Percentiles rank a stretch among this genome's conserved stretches.
These are phyloP conservation scores for Nemopilema nomurai DNA, from an alignment of 30 jellyfish, hydroid and myxozoan genomes.

Conservation along the genomic window DNA sequence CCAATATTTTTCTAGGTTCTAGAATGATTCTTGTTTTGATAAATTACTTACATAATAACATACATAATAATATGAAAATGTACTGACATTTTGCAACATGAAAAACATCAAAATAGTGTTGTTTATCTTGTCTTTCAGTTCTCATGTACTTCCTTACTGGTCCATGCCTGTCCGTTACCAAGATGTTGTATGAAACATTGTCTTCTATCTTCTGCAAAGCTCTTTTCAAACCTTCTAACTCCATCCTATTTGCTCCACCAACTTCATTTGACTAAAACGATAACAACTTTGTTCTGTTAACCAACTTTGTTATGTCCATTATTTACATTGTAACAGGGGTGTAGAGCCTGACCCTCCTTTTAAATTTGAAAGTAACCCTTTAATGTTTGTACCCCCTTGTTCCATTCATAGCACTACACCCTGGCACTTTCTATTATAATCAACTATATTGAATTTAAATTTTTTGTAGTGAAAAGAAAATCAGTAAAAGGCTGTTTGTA, in stretches of 20 bases:
- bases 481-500: too few species aligned
- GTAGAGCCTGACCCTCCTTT: background rate
- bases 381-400: too few species aligned
- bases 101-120: conserved; percentile 13
- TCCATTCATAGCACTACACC: too few species aligned
- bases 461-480: too few species aligned
- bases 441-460: too few species aligned
- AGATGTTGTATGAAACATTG: background rate
- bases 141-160: conserved; percentile 21
- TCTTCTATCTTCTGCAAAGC: conserved; percentile 1
- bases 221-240: conserved; percentile 28
- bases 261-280: conserved; percentile 28
- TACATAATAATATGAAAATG: background rate
- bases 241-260: conserved; percentile 43
- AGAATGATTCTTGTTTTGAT: background rate
- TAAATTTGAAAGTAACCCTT: background rate
- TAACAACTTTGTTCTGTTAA: background rate
- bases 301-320: background rate
- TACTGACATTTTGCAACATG: conserved; percentile 16
- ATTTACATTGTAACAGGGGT: background rate
- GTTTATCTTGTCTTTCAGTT: conserved; percentile 3
- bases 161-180: conserved; percentile 12
- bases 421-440: too few species aligned
- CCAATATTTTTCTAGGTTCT: background rate
- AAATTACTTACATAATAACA: background rate